Percentiles rank a stretch among this genome's conserved stretches.
Evolutionary conservation across 2,888 invertebrate genomes (phyloP).

Genomic region (Drosophila anomelani): DNA sequence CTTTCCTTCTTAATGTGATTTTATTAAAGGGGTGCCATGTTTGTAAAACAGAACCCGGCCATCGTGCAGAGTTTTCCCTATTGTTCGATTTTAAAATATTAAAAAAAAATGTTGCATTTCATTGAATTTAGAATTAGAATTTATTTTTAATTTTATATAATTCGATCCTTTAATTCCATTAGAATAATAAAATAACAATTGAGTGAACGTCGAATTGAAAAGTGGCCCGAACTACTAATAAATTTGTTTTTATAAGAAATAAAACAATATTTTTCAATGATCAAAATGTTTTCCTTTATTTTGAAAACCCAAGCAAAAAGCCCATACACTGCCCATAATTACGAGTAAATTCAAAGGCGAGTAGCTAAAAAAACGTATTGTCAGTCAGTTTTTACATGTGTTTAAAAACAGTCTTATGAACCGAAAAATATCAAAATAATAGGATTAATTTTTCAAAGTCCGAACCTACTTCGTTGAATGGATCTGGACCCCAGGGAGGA

Average conservation of each 20-base stretch:
- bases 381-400: not conserved
- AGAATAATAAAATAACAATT: too few relatives aligned
- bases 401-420: not conserved
- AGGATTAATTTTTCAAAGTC: not conserved
- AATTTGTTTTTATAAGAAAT: not conserved
- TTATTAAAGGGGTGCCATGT: constrained; percentile 2
- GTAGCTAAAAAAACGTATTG: not conserved
- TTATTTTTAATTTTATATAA: too few relatives aligned
- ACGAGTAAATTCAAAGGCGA: not conserved
- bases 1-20: not conserved
- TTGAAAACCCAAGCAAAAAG: not conserved
- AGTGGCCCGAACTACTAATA: not conserved
- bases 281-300: constrained; percentile 3
- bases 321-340: not conserved
- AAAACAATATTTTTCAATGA: not conserved
- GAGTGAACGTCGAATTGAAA: too few relatives aligned
- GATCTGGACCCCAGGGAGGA: constrained; percentile 10
- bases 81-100: too few relatives aligned
- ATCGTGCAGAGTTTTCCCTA: not conserved
- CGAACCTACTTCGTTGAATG: constrained; percentile 2
- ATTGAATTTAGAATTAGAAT: too few relatives aligned
- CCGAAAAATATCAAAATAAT: constrained; percentile 17
- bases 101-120: too few relatives aligned
- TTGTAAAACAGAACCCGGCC: not conserved
- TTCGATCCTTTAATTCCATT: too few relatives aligned